Base-by-base conservation (phyloP, 2,113 vertebrate genomes). In the Prionailurus bengalensis region DNA sequence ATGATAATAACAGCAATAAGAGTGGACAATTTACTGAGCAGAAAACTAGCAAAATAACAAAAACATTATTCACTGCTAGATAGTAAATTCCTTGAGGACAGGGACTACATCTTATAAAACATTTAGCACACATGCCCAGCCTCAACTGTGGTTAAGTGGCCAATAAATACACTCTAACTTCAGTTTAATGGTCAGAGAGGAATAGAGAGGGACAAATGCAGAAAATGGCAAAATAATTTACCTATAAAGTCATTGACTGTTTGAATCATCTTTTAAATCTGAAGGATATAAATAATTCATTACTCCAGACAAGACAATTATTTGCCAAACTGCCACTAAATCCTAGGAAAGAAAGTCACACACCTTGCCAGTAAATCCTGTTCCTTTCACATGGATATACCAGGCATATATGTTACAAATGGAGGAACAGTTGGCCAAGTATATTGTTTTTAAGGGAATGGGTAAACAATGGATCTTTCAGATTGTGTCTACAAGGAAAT, bases 41-140 rank as follows among this genome's bases (percentile, higher is more conserved):
- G 65, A 92, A 96, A 95, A 76, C 36, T 58, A 65, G 66, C 29
- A 4, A 93, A 95, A 89, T 95, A 53, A 74, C 31, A 97, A 93
- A 93, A 92, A 12, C 45, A 85, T 25, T 21, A 76, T 66, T 80
- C 80, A 95, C 66, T 45, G 13, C 13, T 90, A 88, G 12, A 78
- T 7, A 92, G 42, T 58, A 87, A 95, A 88, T 94, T 92, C 8
- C 58, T 84, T 84, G 39, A 74, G 51, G 31, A 31, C 7, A 85
- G 23, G 33, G 16, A 63, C 11, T 7, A 2, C 36, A 42, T 74
- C 15, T 87, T 58, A 16, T 21, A 39, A 92, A 73, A 89, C 3
- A 42, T 61, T 83, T 51, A 58, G 10, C 11, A 13, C 2, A 9
- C 1, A 48, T 71, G 7, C 21, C 14, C 6, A 74, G 48, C 2